Base-by-base conservation (phyloP, 2,797 vertebrate genomes). In the Cryptoprocta ferox region DNA sequence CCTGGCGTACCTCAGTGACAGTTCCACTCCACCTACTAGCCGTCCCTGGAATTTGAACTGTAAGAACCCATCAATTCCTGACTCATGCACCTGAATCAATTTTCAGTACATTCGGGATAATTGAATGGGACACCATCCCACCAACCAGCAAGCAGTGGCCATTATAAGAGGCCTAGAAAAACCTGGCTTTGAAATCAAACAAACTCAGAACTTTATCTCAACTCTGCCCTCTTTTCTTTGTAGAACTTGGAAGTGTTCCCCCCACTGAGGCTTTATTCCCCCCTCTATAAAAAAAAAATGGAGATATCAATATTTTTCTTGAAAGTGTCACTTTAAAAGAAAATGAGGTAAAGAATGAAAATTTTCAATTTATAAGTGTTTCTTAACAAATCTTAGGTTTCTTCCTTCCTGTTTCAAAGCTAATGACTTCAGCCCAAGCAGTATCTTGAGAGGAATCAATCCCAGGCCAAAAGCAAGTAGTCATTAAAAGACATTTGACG, bases 41-140 rank as follows among this genome's bases (percentile, higher is more conserved):
- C 91, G 76, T n/a, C 24, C 56, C 32, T 91, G 42, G 89, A 94
- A 96, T 86, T 26, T 32, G 68, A 90, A 81, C 53, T 94, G 42
- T 21, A 53, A 82, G 16, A 86, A 50, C 39, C 37, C 75, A 81
- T 68, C 53, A 82, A 50, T 70, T 95, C 45, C 75, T 81, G 59
- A 84, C 70, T 50, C 19, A 8, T 6, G 19, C 53, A 75, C 76
- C 86, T 82, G 78, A 96, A 16, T 82, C 14, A 5, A 24, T 94
- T 92, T 93, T 88, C 82, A 93, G 6, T 48, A 75, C 83, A 73
- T 5, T 79, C 10, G 68, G 32, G 28, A 45, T 89, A 76, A 86
- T 18, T 80, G 39, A 78, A 73, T 32, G 59, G 18, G 37, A 26
- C 28, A 73, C 8, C 35, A 56, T 48, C 28, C 84, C 68, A 85